These are phyloP conservation scores for Eupelmus urozonus DNA, from an alignment of 2,888 invertebrate species.

Conservation along the genomic window DNA sequence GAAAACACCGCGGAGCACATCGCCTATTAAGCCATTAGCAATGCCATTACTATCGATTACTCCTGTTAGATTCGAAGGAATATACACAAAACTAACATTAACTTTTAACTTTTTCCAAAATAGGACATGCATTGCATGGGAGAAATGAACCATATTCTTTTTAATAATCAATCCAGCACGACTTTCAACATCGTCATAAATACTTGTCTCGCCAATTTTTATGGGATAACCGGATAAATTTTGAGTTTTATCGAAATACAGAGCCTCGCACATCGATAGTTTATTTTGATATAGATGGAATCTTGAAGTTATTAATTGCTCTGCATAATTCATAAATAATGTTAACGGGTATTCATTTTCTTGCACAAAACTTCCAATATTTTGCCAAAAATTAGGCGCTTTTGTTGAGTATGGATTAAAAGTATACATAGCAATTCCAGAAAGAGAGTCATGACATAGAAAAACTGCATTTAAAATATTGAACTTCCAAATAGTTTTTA, in stretches of 20 bases:
- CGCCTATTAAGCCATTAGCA: background rate
- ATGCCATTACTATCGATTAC: background rate
- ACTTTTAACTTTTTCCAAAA: background rate
- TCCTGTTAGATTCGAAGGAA: too few relatives aligned
- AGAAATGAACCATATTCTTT: background rate
- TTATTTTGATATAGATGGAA: background rate
- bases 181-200: background rate
- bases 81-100: background rate
- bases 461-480: slow-evolving; percentile 22
- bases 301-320: background rate
- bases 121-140: background rate
- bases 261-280: background rate
- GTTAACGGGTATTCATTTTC: slow-evolving; percentile 5
- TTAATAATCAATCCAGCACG: background rate
- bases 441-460: background rate
- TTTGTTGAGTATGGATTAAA: slow-evolving; percentile 24
- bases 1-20: background rate
- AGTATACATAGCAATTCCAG: background rate
- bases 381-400: background rate
- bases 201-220: background rate
- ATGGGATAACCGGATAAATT: slow-evolving; percentile 16
- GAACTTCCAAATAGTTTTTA: slow-evolving; percentile 19
- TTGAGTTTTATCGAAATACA: background rate
- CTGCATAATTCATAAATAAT: background rate
- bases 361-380: background rate